Base-by-base conservation (phyloP, 2,113 vertebrate genomes). In the Callithrix jacchus region DNA sequence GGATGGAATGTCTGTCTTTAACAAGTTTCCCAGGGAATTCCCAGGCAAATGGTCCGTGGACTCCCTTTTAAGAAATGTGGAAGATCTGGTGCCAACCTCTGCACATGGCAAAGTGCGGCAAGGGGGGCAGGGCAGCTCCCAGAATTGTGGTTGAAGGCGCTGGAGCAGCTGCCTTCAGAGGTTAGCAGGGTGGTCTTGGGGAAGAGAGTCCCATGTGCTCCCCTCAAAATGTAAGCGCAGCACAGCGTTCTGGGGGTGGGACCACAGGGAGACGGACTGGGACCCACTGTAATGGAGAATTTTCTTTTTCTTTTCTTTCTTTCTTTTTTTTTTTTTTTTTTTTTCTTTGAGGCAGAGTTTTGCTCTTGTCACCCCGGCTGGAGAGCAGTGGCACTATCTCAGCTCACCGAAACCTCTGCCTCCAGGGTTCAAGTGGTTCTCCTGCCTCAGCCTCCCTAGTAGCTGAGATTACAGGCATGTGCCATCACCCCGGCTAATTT, bases 201-300 rank as follows among this genome's bases (percentile, higher is more conserved):
- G 32, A 70, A 85, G 40, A 86, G 40, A 32, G 79, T 49, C 52
- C 17, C 14, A 0, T 14, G 21, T 5, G 27, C 14, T 30, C 49
- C 32, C 42, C 27, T 82, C 14, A 5, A 4, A 21, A 45, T 14
- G 2, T 35, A 16, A 45, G 35, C 71, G 10, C 56, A 32, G 86
- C n/a, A 49, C 35, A 12, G 5, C 5, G 2, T 17, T n/a, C 52
- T 52, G 5, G 52, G 52, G 52, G 16, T 52, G 17, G 2, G 9
- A 4, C 49, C 42, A 9, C 8, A 9, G 40, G 40, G 20, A 45
- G 11, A 12, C 2, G 32, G 40, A 1, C 4, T 16, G 1, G 5
- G 6, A 16, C 52, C 52, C 52, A 52, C 16, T 52, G 52, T 52
- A 52, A 52, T 52, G 16, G 52, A 52, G 52, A 17, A 52, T 52